Conservation (phyloP, 1,140 invertebrate species). For the Helicoverpa armigera region DNA sequence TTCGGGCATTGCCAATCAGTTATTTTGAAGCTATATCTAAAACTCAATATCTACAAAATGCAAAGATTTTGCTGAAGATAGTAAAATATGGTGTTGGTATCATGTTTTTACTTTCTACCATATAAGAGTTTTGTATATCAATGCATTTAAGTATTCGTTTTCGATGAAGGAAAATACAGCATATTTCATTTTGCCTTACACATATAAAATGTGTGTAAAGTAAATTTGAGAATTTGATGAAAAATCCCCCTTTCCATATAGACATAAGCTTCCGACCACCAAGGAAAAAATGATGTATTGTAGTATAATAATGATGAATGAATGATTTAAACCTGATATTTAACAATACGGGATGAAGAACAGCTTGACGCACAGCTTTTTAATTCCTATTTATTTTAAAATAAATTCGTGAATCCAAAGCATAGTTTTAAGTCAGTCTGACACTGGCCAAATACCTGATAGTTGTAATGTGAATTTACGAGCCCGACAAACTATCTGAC, state of each 20-base stretch:
- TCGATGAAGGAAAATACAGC: constrained; percentile 39
- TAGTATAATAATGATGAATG: neutral
- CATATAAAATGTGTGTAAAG: neutral
- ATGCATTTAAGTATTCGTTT: neutral
- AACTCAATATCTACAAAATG: constrained; percentile 11
- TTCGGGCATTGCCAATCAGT: constrained; percentile 17
- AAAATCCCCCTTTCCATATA: neutral
- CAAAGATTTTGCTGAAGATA: neutral
- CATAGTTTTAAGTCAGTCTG: no score
- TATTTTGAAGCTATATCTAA: constrained; percentile 35
- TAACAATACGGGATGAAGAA: no score
- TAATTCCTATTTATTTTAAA: no score
- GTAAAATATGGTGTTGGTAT: no score
- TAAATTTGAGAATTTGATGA: neutral
- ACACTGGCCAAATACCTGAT: no score
- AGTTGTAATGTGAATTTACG: no score
- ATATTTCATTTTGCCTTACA: neutral
- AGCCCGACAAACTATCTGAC: no score
- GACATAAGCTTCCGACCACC: neutral
- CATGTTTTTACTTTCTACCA: no score
- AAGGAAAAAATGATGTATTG: neutral
- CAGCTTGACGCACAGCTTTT: no score
- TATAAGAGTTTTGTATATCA: no score
- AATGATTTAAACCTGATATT: neutral
- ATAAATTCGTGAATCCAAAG: no score